Percentiles rank a stretch among this genome's conserved stretches.
phyloP scores from a whole-genome alignment of 2,888 invertebrate species.

The Idaea aversata region DNA sequence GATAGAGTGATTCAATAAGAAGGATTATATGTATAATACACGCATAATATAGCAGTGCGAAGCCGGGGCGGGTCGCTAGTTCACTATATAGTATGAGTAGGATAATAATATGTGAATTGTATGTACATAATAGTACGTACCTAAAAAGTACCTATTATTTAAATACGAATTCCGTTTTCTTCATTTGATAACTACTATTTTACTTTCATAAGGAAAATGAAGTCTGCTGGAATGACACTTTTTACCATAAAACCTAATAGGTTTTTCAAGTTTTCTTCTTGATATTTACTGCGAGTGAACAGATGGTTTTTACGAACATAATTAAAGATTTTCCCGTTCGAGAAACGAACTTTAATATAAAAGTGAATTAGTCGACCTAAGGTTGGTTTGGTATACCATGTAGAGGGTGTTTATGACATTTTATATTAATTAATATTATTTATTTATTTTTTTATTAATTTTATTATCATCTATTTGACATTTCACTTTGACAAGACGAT shows the following conservation, averaged over 20 bases:
- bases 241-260: conserved; percentile 30
- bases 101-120: too few species aligned
- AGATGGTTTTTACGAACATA: conserved; percentile 29
- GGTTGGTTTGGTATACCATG: background rate
- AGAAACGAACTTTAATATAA: background rate
- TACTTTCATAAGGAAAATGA: conserved; percentile 30
- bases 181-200: conserved; percentile 32
- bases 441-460: too few species aligned
- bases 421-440: too few species aligned
- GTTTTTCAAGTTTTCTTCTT: conserved; percentile 29
- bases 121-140: too few species aligned
- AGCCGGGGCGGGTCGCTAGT: too few species aligned
- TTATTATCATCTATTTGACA: too few species aligned
- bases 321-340: conserved; percentile 26
- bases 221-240: conserved; percentile 21
- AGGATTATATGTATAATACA: too few species aligned
- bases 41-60: too few species aligned
- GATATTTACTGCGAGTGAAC: conserved; percentile 28
- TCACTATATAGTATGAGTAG: too few species aligned
- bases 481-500: too few species aligned
- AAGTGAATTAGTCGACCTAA: background rate
- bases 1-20: too few species aligned
- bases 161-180: conserved; percentile 24
- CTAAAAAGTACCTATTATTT: conserved; percentile 12
- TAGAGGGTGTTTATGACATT: too few species aligned